Base-by-base conservation (phyloP, 2,888 invertebrate genomes). In the Alcis repandata region DNA sequence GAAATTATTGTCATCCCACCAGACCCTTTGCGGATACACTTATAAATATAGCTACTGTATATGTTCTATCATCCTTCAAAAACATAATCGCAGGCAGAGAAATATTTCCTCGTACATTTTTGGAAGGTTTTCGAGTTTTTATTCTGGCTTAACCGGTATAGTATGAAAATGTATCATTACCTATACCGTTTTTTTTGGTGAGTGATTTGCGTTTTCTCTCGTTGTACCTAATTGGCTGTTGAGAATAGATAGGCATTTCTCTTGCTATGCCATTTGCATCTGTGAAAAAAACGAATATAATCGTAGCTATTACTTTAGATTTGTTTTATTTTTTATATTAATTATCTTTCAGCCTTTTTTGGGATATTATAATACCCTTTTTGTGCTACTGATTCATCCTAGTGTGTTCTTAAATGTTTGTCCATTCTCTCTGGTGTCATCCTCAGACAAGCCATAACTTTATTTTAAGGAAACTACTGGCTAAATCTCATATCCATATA, bases 1-100 rank as follows among this genome's bases (percentile, higher is more conserved):
- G 77, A 76, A 77, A 78, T 81, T 79, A 76, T 79, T 77, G 72
- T 64, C 70, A 71, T 67, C 68, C 67, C 58, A 54, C 63, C 59
- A 68, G 67, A 59, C 62, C 62, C 54, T 66, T 61, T 60, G 49
- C 40, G 38, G 40, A 51, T 49, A 56, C 41, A 22, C 38, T 38
- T 48, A 58, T 49, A 59, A 15, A 53, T 48, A 48, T 54, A 49
- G 19, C 38, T 49, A 40, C 59, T 38, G 2, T 32, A 53, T 36
- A 52, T 41, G 58, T 41, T 43, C 54, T 57, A 54, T 54, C 59
- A 53, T 63, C 58, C 40, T 54, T 49, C 54, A 59, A 33, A 54
- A 53, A 38, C 51, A 53, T 52, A 46, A 63, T 40, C 45, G 58
- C 46, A 45, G 19, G 10, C 48, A n/a, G 43, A 45, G 51, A 45